Evolutionary conservation across 2,113 vertebrate genomes (phyloP).

Genomic region (Ursus arctos): DNA sequence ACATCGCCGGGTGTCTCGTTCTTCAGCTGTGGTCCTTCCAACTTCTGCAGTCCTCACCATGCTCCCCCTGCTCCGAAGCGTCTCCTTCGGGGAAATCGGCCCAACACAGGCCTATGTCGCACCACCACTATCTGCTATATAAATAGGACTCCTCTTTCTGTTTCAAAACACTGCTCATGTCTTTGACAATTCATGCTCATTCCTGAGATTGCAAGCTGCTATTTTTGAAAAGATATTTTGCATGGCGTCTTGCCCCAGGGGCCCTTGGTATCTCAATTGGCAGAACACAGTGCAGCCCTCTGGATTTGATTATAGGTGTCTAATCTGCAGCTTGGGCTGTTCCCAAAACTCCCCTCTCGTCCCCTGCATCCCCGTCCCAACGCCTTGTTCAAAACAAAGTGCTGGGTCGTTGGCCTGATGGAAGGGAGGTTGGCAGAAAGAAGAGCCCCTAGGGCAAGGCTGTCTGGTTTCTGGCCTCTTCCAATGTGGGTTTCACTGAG

Average conservation of each 20-base stretch:
- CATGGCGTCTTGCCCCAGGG: slow-evolving; percentile 59
- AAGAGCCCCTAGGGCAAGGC: not conserved
- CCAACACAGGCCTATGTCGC: not conserved
- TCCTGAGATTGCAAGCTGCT: slow-evolving; percentile 82
- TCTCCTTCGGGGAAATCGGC: not conserved
- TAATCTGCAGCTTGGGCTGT: slow-evolving; percentile 30
- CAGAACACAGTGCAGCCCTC: slow-evolving; percentile 75
- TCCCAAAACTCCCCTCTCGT: not conserved
- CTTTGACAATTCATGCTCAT: slow-evolving; percentile 78
- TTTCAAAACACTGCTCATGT: slow-evolving; percentile 76
- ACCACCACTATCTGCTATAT: not conserved
- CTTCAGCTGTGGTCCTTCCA: not conserved
- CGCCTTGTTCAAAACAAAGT: not conserved
- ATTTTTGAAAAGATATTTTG: slow-evolving; percentile 83
- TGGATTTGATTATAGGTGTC: not conserved
- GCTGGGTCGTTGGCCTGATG: not conserved
- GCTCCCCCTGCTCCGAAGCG: not conserved
- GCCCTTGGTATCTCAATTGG: slow-evolving; percentile 78
- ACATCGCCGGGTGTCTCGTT: not conserved
- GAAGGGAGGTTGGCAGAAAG: not conserved
- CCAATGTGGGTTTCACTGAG: not conserved
- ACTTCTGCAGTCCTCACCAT: not conserved
- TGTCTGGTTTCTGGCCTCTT: not conserved
- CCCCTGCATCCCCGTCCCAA: not conserved
- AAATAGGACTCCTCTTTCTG: slow-evolving; percentile 60